Conservation (phyloP, 2,888 invertebrate species). For the Lasioglossum marginatum region DNA sequence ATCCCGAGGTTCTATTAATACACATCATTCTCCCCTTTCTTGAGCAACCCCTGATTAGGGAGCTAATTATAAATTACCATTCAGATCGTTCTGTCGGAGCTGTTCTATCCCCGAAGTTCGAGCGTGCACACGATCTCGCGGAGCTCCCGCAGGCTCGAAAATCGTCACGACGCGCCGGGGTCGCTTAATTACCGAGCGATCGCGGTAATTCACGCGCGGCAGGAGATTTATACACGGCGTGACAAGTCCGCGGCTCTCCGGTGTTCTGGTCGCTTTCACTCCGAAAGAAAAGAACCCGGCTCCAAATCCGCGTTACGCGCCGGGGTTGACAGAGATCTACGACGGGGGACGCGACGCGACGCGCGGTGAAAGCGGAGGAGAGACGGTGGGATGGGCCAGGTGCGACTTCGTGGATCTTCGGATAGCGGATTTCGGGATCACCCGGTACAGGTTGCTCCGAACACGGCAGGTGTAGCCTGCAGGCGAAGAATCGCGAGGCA, state of each 20-base stretch:
- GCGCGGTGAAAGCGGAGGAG: conserved; percentile 53
- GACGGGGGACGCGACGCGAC: conserved; percentile 15
- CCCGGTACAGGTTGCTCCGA: conserved; percentile 66
- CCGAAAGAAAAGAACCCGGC: conserved; percentile 50
- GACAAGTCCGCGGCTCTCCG: conserved; percentile 19
- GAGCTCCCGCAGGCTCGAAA: conserved; percentile 1
- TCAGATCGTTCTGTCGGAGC: background rate
- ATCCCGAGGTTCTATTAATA: no score
- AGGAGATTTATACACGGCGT: conserved; percentile 45
- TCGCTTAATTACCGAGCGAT: conserved; percentile 40
- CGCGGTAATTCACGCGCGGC: conserved; percentile 49
- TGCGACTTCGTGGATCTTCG: background rate
- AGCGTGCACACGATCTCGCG: background rate
- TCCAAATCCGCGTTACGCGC: conserved; percentile 39
- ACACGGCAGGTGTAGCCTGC: conserved; percentile 75
- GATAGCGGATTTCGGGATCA: conserved; percentile 67
- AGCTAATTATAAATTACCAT: background rate
- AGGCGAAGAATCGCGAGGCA: conserved; percentile 72
- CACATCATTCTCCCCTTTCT: no score
- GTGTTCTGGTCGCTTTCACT: conserved; percentile 54
- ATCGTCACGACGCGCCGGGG: conserved; percentile 30
- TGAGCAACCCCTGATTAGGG: background rate
- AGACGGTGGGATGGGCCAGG: conserved; percentile 45
- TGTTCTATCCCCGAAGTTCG: background rate
- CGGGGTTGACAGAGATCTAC: conserved; percentile 57